Conservation (phyloP, 2,797 vertebrate genomes). For the Clarias pachynema region DNA sequence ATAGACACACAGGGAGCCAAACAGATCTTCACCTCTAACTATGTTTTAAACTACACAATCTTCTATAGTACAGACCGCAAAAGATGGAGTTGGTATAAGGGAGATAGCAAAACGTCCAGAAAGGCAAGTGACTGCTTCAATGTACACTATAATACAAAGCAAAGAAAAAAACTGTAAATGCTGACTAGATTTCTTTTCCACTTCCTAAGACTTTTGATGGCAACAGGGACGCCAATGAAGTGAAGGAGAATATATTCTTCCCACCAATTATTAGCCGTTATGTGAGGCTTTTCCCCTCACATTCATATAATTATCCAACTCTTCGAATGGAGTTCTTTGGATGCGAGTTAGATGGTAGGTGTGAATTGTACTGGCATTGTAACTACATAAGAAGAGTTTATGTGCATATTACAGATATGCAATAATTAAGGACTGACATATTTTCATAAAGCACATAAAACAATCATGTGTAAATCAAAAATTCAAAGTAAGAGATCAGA, state of each 20-base stretch:
- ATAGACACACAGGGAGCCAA: conserved; percentile 92
- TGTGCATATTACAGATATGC: background rate
- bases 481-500: too few relatives aligned
- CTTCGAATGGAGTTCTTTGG: conserved; percentile 92
- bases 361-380: background rate
- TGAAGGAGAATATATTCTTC: conserved; percentile 83
- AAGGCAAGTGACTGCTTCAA: conserved; percentile 72
- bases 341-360: conserved; percentile 90
- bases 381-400: background rate
- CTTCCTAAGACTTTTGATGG: conserved; percentile 83
- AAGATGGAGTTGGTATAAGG: conserved; percentile 87
- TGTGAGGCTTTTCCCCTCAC: conserved; percentile 82
- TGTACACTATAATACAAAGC: background rate
- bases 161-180: background rate
- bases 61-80: conserved; percentile 87
- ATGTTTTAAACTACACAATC: conserved; percentile 77
- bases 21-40: conserved; percentile 76
- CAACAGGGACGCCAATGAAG: conserved; percentile 76
- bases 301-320: conserved; percentile 78
- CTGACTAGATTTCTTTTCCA: conserved; percentile 27
- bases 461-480: too few relatives aligned
- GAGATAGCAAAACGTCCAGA: conserved; percentile 74
- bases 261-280: conserved; percentile 88
- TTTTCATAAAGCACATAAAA: background rate
- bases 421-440: background rate